Evolutionary conservation across 53 echinoderm and acorn worm genomes (phyloP).

Genomic region (Holothuria leucospilota): DNA sequence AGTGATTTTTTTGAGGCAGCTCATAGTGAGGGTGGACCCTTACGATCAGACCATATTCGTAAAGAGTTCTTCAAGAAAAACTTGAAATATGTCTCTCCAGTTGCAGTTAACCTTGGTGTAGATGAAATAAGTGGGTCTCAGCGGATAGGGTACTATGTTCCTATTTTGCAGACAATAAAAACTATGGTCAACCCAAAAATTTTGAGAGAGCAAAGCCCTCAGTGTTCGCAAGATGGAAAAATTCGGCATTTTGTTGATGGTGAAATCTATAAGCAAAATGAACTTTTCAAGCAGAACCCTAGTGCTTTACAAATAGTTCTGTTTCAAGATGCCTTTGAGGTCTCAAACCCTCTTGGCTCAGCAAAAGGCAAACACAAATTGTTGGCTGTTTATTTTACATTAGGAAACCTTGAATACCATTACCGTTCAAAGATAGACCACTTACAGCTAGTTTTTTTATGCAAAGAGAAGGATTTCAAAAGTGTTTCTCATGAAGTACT

Average conservation of each 20-base stretch:
- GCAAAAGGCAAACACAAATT: slow-evolving; percentile 51
- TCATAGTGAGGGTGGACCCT: no score
- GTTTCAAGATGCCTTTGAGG: slow-evolving; percentile 58
- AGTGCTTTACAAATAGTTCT: slow-evolving; percentile 27
- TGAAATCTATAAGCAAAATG: slow-evolving; percentile 36
- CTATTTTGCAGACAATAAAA: slow-evolving; percentile 17
- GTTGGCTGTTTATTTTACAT: slow-evolving; percentile 34
- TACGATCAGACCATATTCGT: no score
- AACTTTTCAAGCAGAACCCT: slow-evolving; percentile 16
- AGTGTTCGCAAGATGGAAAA: not conserved
- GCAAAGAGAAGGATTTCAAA: slow-evolving; percentile 57
- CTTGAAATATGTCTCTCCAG: no score
- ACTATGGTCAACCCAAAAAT: not conserved
- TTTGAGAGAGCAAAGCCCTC: no score
- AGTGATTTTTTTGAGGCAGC: no score
- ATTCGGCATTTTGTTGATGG: slow-evolving; percentile 50
- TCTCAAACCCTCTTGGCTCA: slow-evolving; percentile 62
- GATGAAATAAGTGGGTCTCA: no score
- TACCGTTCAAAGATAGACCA: slow-evolving; percentile 59
- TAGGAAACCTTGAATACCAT: slow-evolving; percentile 45
- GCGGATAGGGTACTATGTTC: no score
- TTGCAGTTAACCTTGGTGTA: no score
- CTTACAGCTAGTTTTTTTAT: slow-evolving; percentile 55
- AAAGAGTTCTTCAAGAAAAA: no score
- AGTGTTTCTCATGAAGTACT: slow-evolving; percentile 21